Evolutionary conservation across 2,888 invertebrate genomes (phyloP).

Genomic region (Drosophila cognata): DNA sequence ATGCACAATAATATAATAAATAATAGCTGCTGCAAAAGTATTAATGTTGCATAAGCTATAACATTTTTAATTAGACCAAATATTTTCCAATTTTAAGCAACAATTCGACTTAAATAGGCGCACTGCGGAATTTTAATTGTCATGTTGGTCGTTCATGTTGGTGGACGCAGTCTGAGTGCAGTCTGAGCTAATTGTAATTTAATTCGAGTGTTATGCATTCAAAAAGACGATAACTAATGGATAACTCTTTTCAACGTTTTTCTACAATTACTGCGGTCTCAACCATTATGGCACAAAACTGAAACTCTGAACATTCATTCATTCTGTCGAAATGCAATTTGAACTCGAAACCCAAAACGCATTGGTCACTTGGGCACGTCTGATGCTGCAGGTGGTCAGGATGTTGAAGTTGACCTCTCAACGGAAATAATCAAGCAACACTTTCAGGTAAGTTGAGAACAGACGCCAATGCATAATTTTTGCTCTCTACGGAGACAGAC

Average conservation of each 20-base stretch:
- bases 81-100: constrained; percentile 13
- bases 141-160: constrained; percentile 44
- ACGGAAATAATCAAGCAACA: constrained; percentile 85
- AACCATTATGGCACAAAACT: constrained; percentile 26
- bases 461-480: constrained; percentile 21
- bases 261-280: constrained; percentile 45
- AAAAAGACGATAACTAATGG: constrained; percentile 48
- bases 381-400: constrained; percentile 83
- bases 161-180: constrained; percentile 46
- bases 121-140: not conserved
- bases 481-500: constrained; percentile 6
- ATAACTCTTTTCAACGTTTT: constrained; percentile 43
- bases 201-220: constrained; percentile 8
- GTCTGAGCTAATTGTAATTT: constrained; percentile 10
- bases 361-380: constrained; percentile 80
- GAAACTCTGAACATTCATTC: constrained; percentile 50
- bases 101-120: constrained; percentile 3
- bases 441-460: constrained; percentile 83
- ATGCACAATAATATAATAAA: constrained; percentile 39
- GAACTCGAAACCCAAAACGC: constrained; percentile 37
- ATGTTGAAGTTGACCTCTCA: constrained; percentile 85
- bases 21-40: constrained; percentile 22
- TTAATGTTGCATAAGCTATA: constrained; percentile 16
- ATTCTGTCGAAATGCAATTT: constrained; percentile 42
- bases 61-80: constrained; percentile 57